Evolutionary conservation across 2,888 invertebrate genomes (phyloP).

Genomic region (Phlogophora meticulosa): DNA sequence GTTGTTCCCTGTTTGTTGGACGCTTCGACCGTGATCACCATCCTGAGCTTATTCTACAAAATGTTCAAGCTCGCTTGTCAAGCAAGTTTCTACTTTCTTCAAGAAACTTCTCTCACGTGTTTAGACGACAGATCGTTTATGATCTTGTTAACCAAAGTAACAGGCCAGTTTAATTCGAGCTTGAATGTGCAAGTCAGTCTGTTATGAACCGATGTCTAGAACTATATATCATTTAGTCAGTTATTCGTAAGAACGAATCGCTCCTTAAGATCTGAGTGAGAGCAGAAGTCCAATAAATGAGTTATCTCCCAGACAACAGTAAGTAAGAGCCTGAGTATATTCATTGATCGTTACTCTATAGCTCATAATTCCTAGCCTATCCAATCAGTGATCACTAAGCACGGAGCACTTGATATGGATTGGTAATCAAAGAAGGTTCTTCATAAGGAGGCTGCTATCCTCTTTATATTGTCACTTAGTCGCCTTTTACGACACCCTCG

Average conservation of each 20-base stretch:
- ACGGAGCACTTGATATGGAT: not conserved
- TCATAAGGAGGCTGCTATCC: too few species aligned
- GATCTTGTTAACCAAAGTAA: not conserved
- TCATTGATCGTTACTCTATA: not conserved
- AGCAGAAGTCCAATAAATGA: constrained; percentile 21
- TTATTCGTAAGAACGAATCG: not conserved
- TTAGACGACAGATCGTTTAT: not conserved
- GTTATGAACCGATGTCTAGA: not conserved
- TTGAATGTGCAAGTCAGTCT: constrained; percentile 19
- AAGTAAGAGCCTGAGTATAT: constrained; percentile 12
- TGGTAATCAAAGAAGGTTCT: too few species aligned
- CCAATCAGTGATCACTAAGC: not conserved
- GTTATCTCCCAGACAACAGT: constrained; percentile 19
- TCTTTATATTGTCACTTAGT: constrained; percentile 50
- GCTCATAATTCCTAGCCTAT: not conserved
- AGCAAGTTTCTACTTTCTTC: not conserved
- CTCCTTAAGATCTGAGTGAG: constrained; percentile 8
- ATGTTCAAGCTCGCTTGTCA: too few species aligned
- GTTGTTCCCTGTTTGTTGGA: not conserved
- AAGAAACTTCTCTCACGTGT: not conserved
- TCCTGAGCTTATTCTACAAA: not conserved
- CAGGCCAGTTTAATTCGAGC: not conserved
- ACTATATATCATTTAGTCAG: constrained; percentile 19
- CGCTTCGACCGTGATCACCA: not conserved
- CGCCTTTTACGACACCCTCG: constrained; percentile 50